Base-by-base conservation (phyloP, 2,888 invertebrate species). In the Diaphora mendica region DNA sequence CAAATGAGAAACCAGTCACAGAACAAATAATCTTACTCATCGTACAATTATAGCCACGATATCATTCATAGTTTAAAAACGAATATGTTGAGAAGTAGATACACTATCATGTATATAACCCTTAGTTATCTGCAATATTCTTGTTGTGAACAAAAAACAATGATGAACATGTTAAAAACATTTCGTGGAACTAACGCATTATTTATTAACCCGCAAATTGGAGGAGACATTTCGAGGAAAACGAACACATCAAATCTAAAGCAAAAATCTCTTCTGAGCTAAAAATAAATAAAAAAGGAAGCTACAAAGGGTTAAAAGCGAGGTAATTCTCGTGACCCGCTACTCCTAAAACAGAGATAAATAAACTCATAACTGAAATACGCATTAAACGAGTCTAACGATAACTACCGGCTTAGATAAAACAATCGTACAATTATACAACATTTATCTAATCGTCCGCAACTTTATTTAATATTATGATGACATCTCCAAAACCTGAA, bases 401-500 rank as follows among this genome's bases (percentile, higher is more conserved):
- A 83, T 83, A 82, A 75, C 77, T 68, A 73, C 78, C 77, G 79
- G 71, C 79, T 83, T 75, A 78, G 69, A 84, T 84, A 78, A 71
- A 70, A 79, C 73, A 80, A 79, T 76, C 72, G 68, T 42, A 72
- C 64, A 70, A 75, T 76, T 77, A 78, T 79, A 76, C 64, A 75
- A 62, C 72, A 65, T 79, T 84, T 84, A 84, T 84, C 80, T 84
- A 79, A 84, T 80, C 83, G 69, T 67, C 73, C 70, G 71, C 82
- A 82, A 82, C 80, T 84, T 84, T 79, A 66, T 51, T 72, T 64
- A 81, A 72, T 44, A 44, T 33, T 17, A 68, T 69, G 48, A 44
- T 74, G 77, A 79, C 72, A 73, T 66, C n/a, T 44, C 76, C 74
- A 79, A 77, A 66, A 83, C 81, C 76, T 77, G 81, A 77, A 68